Conservation (phyloP, 2,888 invertebrate genomes). For the Cephalotes varians region DNA sequence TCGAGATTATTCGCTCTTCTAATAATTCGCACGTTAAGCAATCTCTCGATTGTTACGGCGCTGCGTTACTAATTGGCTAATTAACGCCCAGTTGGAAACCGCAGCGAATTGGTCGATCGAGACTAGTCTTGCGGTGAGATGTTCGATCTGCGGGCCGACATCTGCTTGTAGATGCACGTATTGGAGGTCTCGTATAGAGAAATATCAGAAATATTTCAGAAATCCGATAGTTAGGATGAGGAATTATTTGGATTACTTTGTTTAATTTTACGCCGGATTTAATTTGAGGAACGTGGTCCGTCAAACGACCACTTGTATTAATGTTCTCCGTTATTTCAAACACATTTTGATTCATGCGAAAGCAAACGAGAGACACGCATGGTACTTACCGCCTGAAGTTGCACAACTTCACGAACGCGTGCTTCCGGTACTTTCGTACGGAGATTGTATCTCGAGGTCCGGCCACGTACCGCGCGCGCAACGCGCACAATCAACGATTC, state of each 20-base stretch:
- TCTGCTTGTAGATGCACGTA: constrained; percentile 25
- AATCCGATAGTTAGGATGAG: background rate
- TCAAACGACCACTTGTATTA: background rate
- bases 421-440: constrained; percentile 2
- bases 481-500: constrained; percentile 74
- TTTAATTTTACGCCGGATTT: background rate
- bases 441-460: background rate
- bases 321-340: background rate
- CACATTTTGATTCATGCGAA: background rate
- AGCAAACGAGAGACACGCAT: background rate
- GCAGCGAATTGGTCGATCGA: constrained; percentile 68
- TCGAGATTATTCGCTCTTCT: background rate
- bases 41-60: constrained; percentile 28
- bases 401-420: background rate
- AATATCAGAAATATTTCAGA: background rate
- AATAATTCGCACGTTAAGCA: constrained; percentile 33
- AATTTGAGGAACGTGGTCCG: background rate
- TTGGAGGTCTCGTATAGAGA: background rate
- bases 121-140: constrained; percentile 46
- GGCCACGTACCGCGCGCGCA: constrained; percentile 20
- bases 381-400: background rate
- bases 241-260: background rate
- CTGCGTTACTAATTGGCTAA: constrained; percentile 71
- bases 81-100: constrained; percentile 68
- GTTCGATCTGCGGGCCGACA: constrained; percentile 43